phyloP scores from a whole-genome alignment of 2,113 vertebrate species.

The Mungos mungo region DNA sequence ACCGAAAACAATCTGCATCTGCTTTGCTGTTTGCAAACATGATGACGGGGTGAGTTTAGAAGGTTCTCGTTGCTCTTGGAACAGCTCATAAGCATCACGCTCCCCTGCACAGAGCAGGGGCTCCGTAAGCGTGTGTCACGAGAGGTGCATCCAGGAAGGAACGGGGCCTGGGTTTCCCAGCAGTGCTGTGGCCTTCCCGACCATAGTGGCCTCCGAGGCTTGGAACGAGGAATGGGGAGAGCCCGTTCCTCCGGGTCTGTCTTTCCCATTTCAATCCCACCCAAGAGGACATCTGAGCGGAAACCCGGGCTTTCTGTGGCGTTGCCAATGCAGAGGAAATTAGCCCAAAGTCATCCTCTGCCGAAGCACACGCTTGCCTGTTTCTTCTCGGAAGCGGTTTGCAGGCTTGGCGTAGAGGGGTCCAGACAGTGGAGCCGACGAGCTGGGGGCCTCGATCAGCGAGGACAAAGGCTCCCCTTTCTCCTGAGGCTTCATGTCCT shows the following conservation, averaged over 20 bases:
- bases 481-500: background rate
- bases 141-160: background rate
- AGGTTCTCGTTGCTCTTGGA: background rate
- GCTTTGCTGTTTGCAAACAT: background rate
- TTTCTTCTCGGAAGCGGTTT: background rate
- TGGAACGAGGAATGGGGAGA: background rate
- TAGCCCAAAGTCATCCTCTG: background rate
- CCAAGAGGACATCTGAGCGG: background rate
- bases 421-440: background rate
- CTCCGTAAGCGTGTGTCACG: no score
- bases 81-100: background rate
- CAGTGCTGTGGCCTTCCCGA: background rate
- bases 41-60: background rate
- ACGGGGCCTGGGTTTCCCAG: background rate
- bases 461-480: background rate
- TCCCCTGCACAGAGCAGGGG: background rate
- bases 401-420: background rate
- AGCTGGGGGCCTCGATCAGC: background rate
- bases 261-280: background rate
- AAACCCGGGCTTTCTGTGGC: background rate
- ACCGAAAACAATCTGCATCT: background rate
- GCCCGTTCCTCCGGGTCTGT: background rate
- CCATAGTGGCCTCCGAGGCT: background rate
- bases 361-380: background rate
- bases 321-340: rapidly evolving